phyloP scores from a whole-genome alignment of 2,113 vertebrate genomes.

The Canis aureus region DNA sequence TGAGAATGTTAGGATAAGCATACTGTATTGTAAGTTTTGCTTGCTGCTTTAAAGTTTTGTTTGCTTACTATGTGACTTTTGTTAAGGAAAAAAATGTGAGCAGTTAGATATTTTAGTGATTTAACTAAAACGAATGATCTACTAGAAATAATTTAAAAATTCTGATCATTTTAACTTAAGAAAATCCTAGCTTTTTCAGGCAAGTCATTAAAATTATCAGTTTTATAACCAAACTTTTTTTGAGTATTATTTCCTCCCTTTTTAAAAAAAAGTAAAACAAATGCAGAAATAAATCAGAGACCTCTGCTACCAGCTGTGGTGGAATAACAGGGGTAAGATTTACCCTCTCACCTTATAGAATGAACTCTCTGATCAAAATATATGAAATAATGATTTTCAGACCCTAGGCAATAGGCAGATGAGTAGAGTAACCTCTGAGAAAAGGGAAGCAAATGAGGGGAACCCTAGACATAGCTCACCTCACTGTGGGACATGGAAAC shows the following conservation, averaged over 20 bases:
- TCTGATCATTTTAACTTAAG: neutral
- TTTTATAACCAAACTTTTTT: neutral
- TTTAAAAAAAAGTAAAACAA: neutral
- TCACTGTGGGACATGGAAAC: neutral
- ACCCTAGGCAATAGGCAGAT: neutral
- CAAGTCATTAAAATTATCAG: neutral
- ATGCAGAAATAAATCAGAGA: neutral
- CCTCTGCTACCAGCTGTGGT: neutral
- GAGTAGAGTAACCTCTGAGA: neutral
- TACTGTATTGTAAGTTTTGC: neutral
- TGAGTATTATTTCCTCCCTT: neutral
- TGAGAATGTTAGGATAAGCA: neutral
- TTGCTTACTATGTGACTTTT: neutral
- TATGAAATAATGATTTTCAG: neutral
- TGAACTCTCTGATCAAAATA: neutral
- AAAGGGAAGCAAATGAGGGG: neutral
- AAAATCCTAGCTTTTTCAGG: neutral
- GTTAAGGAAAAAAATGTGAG: neutral
- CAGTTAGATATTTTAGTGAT: neutral
- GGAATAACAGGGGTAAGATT: neutral
- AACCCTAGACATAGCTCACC: neutral
- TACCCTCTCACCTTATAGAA: neutral
- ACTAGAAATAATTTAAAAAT: neutral
- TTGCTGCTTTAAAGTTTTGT: neutral
- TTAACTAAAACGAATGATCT: neutral